Base-by-base conservation (phyloP, 2,113 vertebrate genomes). In the Lethenteron camtschaticum region DNA sequence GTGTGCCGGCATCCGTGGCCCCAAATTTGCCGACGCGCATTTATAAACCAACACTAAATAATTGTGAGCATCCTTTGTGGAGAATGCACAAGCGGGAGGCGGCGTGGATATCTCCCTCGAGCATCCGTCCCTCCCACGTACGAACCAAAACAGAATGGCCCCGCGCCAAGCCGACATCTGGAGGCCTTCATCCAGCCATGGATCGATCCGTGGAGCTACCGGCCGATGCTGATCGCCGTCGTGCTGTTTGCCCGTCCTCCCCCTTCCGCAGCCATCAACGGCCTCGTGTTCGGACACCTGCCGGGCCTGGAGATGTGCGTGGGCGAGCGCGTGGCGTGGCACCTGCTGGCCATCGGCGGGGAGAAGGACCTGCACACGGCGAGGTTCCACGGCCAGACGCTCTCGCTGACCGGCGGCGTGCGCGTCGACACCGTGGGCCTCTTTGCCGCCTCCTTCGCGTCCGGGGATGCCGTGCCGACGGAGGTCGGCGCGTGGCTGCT, bases 401-500 rank as follows among this genome's bases (percentile, higher is more conserved):
- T 84, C 57, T 78, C n/a, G 1, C 73, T 78, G 68, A 75, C 80
- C 56, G 81, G 79, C 59, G 81, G 82, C 2, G 41, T 41, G 41
- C 78, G 73, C 68, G 81, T 80, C 9, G 80, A 84, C 0, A 82
- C 83, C 74, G 79, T 74, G 72, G 77, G 78, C 70, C 77, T 84
- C 24, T 84, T 84, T 73, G 82, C 83, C 73, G 83, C 83, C 66
- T 84, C 82, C 10, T 84, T 84, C 75, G 79, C 84, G 56, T 79
- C 80, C 58, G 82, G 81, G 69, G 75, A 81, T 58, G 84, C 83
- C 81, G 57, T 77, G 2, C 81, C 83, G 13, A 74, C 71, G 60
- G 75, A 87, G 68, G 73, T 77, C 2, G 94, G 94, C 70, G 86
- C 75, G 70, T 95, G 89, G 89, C 73, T 84, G 66, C 75, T 99